Evolutionary conservation across 2,797 vertebrate genomes (phyloP).

Genomic region (Anguilla obscura): DNA sequence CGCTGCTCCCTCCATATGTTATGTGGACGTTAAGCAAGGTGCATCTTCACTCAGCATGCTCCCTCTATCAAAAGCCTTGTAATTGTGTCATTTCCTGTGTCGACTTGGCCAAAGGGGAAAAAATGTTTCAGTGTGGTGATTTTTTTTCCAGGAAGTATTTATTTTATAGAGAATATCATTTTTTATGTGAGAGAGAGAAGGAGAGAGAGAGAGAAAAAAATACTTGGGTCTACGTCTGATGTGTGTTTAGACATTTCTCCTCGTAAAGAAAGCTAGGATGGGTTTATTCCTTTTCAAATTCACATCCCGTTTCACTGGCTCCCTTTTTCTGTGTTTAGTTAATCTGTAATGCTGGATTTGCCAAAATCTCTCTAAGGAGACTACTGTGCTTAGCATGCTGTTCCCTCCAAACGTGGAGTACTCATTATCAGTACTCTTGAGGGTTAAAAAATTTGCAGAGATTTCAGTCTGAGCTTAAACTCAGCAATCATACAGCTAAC

Average conservation of each 20-base stretch:
- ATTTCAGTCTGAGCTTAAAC: conserved; percentile 7
- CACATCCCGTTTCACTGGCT: conserved; percentile 38
- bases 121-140: conserved; percentile 34
- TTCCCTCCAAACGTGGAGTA: background rate
- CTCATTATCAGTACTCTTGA: background rate
- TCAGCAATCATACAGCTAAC: background rate
- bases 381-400: conserved; percentile 23
- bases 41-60: conserved; percentile 42
- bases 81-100: conserved; percentile 33
- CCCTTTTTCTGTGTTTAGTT: conserved; percentile 45
- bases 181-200: background rate
- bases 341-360: conserved; percentile 31
- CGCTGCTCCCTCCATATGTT: conserved; percentile 40
- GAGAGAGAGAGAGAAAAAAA: background rate
- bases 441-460: background rate
- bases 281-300: conserved; percentile 31
- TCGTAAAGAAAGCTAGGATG: conserved; percentile 31
- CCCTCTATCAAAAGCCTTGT: conserved; percentile 34
- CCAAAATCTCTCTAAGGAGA: conserved; percentile 38
- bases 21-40: conserved; percentile 43
- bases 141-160: conserved; percentile 14
- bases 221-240: conserved; percentile 29
- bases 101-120: conserved; percentile 24
- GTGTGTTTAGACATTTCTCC: conserved; percentile 22
- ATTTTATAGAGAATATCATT: background rate